A percentile compares a stretch with the other conserved stretches of the same genome.
Conservation (phyloP, 2,797 vertebrate genomes). For the Pseudopleuronectes americanus region DNA sequence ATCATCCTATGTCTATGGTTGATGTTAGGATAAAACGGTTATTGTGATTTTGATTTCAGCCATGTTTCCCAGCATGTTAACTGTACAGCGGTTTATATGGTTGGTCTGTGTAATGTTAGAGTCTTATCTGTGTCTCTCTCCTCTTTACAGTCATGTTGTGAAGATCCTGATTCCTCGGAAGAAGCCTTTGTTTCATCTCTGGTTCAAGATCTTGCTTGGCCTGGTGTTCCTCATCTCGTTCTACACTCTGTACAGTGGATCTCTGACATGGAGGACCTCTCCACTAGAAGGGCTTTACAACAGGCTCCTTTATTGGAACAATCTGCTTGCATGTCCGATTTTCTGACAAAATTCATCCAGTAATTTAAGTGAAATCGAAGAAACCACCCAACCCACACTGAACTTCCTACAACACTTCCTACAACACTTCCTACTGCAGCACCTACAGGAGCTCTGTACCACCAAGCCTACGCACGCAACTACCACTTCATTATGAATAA, state of each 20-base stretch:
- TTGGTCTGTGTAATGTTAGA: too few species aligned
- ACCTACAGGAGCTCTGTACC: conserved; percentile 27
- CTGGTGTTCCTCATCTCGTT: not conserved
- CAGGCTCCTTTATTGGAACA: not conserved
- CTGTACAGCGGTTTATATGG: too few species aligned
- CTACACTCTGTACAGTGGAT: not conserved
- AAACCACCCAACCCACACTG: too few species aligned
- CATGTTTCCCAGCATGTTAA: too few species aligned
- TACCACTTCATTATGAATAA: conserved; percentile 81
- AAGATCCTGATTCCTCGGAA: not conserved
- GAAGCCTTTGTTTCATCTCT: not conserved
- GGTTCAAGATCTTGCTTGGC: conserved; percentile 34
- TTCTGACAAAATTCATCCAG: not conserved
- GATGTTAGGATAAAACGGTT: too few species aligned
- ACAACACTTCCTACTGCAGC: not conserved
- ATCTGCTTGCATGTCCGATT: rapidly evolving
- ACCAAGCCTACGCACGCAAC: conserved; percentile 69
- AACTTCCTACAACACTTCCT: too few species aligned
- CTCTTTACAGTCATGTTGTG: conserved; percentile 4
- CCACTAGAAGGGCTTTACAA: not conserved
- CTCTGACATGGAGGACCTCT: not conserved
- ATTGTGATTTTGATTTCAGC: too few species aligned
- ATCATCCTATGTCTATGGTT: too few species aligned
- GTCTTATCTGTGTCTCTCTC: conserved; percentile 13
- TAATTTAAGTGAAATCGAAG: too few species aligned